phyloP scores from a whole-genome alignment of 2,888 invertebrate species.

The Formica aserva region DNA sequence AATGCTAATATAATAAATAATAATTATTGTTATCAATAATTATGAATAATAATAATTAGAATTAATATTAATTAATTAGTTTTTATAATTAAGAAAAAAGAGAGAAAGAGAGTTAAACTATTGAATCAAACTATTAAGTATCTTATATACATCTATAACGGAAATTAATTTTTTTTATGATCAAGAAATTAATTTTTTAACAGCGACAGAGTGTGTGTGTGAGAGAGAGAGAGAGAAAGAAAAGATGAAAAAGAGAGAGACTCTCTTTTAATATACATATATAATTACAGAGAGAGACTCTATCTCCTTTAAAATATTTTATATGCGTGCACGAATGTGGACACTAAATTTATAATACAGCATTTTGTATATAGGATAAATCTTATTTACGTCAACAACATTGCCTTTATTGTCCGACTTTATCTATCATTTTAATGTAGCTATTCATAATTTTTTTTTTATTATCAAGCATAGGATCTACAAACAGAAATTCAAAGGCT shows the following conservation, averaged over 20 bases:
- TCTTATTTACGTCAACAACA: background rate
- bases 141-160: background rate
- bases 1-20: too few relatives aligned
- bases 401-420: background rate
- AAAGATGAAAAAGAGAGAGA: background rate
- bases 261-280: background rate
- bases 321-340: background rate
- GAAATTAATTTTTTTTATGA: background rate
- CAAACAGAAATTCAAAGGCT: background rate
- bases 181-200: background rate
- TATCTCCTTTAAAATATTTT: background rate
- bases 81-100: too few relatives aligned
- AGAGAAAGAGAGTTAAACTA: background rate
- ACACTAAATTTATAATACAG: background rate
- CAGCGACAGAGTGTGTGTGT: background rate
- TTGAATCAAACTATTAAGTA: background rate
- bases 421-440: background rate
- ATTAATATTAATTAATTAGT: too few relatives aligned
- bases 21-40: too few relatives aligned
- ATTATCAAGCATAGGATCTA: background rate
- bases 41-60: too few relatives aligned
- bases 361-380: background rate
- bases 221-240: too few relatives aligned
- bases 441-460: background rate
- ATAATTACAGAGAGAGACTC: constrained; percentile 6